Evolutionary conservation across 2,797 vertebrate genomes (phyloP).

Genomic region (Sorex maritimensis): DNA sequence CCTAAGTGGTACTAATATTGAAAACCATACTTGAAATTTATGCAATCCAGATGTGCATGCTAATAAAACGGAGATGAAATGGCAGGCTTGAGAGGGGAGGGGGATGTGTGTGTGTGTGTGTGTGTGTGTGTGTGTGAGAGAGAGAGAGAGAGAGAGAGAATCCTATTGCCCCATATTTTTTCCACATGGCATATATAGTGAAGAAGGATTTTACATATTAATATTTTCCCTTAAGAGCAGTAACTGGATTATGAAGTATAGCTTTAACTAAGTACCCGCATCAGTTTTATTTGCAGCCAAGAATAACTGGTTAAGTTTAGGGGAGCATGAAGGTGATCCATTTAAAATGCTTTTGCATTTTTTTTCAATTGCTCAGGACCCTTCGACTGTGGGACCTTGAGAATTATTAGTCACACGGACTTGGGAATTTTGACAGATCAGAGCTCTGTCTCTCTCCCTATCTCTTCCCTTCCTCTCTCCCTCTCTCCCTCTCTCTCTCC

Average conservation of each 20-base stretch:
- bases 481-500: too few relatives aligned
- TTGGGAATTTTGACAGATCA: conserved; percentile 33
- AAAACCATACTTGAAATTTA: conserved; percentile 88
- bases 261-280: conserved; percentile 71
- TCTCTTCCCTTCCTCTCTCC: too few relatives aligned
- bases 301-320: conserved; percentile 82
- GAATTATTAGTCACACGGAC: conserved; percentile 30
- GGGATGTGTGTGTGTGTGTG: too few relatives aligned
- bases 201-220: conserved; percentile 77
- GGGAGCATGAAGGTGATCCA: conserved; percentile 69
- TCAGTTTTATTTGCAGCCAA: conserved; percentile 82
- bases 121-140: not conserved
- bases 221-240: conserved; percentile 74
- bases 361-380: conserved; percentile 70
- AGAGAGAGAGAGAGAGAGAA: conserved; percentile 27
- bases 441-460: not conserved
- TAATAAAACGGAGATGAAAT: conserved; percentile 85
- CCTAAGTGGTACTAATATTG: conserved; percentile 88
- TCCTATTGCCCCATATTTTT: conserved; percentile 81
- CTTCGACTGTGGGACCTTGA: conserved; percentile 53
- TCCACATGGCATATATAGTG: conserved; percentile 66
- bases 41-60: conserved; percentile 90
- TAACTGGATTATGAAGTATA: conserved; percentile 81
- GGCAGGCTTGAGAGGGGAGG: conserved; percentile 71
- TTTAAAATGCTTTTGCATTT: conserved; percentile 71